Percentiles rank a stretch among this genome's conserved stretches.
Evolutionary conservation across 2,113 vertebrate genomes (phyloP).

Genomic region (Microcebus ravelobensis): DNA sequence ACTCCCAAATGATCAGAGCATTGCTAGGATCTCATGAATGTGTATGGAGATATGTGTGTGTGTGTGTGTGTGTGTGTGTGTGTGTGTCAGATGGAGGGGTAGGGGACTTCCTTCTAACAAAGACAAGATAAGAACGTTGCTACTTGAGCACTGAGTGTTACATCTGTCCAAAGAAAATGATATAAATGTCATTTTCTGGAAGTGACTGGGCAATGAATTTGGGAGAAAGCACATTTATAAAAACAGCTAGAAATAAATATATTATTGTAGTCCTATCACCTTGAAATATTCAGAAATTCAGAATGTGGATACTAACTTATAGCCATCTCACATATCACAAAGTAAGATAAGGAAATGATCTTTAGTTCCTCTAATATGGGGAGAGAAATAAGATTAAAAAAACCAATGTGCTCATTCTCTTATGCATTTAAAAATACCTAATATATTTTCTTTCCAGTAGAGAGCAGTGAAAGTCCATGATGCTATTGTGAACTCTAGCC

Average conservation of each 20-base stretch:
- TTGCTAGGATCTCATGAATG: neutral
- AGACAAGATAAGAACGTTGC: neutral
- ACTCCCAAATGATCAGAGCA: neutral
- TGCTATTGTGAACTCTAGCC: neutral
- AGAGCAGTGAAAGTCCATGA: constrained; percentile 68
- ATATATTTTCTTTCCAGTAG: constrained; percentile 70
- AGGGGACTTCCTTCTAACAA: neutral
- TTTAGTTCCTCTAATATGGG: neutral
- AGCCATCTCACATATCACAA: neutral
- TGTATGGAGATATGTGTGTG: neutral
- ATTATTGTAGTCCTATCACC: neutral
- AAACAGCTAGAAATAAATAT: neutral
- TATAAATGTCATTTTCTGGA: neutral
- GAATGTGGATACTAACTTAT: neutral
- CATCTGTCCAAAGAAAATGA: neutral
- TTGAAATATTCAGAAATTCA: neutral
- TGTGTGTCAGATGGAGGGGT: neutral
- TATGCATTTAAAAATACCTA: neutral
- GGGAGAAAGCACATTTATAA: constrained; percentile 1
- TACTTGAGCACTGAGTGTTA: neutral
- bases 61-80: neutral
- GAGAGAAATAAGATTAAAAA: neutral
- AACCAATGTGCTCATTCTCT: neutral
- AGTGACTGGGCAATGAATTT: neutral
- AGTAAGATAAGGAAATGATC: neutral